Evolutionary conservation across 2,888 invertebrate genomes (phyloP), one percentile per base, ranked within the genome.

Genomic region (Phaedon cochleariae): DNA sequence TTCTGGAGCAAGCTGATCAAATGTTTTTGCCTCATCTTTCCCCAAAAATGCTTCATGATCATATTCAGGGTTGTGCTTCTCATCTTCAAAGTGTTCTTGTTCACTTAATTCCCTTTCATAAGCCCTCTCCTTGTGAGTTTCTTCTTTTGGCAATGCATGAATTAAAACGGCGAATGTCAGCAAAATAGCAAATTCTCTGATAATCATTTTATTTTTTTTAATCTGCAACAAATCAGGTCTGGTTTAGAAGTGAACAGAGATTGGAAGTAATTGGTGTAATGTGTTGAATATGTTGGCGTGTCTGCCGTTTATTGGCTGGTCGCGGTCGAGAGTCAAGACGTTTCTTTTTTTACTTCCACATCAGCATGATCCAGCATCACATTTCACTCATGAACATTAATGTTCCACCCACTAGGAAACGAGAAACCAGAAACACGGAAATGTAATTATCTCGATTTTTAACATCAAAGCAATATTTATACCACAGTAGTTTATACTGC

Each of bases 21-120:
- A 99, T 2, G 94, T 91, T 80, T 95, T 94, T 0, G 98, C 95
- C 74, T 91, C 90, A 46, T 66, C 62, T 80, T 96, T 95, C 0
- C 98, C 98, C 10, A 99, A 86, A 82, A 99, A 98, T 0, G 97
- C 97, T 81, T 98, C 98, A 80, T 98, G 98, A 80, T 98, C 98
- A 81, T 94, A 98, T 72, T 96, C 94, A 55, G 90, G 85, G 82
- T 98, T 94, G 77, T 96, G 96, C 67, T 92, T 89, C 22, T 90
- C 92, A 71, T 92, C 90, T 70, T 89, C 87, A 76, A 89, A 95
- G 80, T 97, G 97, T 70, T 93, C 91, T 59, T 90, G 87, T 70
- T 93, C 90, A 69, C 92, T 92, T 4, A 95, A 85, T 74, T 90
- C 89, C 79, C 92, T 86, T 71, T 92, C 89, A 76, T 90, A 83